These are phyloP conservation scores for mouse (Mus musculus) DNA, from an alignment of 2,113 vertebrate genomes.

Conservation along the genomic window DNA sequence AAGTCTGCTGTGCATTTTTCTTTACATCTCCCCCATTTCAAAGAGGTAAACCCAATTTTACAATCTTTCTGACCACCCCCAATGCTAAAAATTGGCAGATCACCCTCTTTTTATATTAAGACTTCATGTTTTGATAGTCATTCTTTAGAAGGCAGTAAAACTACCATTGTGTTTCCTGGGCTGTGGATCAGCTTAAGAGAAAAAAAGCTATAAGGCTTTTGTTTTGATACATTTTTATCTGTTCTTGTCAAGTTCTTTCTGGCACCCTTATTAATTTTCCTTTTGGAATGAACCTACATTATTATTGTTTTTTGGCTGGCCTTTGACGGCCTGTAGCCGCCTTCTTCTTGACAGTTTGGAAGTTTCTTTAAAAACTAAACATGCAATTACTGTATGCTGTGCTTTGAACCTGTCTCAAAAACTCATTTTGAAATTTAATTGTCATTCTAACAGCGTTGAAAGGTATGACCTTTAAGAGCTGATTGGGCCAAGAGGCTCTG, in stretches of 20 bases:
- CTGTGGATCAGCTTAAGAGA: not conserved
- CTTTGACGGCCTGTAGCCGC: not conserved
- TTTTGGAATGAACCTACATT: not conserved
- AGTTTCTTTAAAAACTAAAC: constrained; percentile 51
- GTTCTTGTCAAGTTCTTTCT: constrained; percentile 12
- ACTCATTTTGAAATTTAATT: constrained; percentile 36
- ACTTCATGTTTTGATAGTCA: not conserved
- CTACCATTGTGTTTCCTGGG: not conserved
- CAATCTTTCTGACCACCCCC: not conserved
- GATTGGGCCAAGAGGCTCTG: not conserved
- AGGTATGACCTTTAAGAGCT: constrained; percentile 29
- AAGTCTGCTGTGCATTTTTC: not conserved
- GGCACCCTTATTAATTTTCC: constrained; percentile 27
- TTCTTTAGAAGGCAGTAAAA: not conserved
- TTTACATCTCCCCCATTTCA: not conserved
- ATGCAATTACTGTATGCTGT: constrained; percentile 39
- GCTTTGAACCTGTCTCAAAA: not conserved
- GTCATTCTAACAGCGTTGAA: constrained; percentile 15
- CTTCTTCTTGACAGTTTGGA: constrained; percentile 52
- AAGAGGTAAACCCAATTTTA: not conserved
- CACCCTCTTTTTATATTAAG: not conserved
- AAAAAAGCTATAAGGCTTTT: not conserved
- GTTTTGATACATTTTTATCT: constrained; percentile 23
- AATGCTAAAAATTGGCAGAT: constrained; percentile 18
- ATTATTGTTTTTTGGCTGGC: not conserved